Conservation (phyloP, 1,140 invertebrate genomes). For the Cydia amplana region DNA sequence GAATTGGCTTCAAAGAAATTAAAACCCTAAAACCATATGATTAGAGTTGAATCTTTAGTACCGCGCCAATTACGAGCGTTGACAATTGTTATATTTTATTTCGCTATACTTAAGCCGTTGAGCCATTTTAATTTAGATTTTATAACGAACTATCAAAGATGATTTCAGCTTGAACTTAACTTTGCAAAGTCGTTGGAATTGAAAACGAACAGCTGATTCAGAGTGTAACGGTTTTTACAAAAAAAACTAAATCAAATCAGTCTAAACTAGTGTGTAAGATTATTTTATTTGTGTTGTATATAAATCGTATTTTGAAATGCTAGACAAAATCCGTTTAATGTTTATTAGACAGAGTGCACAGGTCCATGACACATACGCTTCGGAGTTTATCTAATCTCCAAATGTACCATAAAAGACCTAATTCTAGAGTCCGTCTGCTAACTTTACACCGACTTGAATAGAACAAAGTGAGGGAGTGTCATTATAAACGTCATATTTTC, state of each 20-base stretch:
- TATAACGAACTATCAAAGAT: constrained; percentile 18
- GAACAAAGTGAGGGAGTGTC: no score
- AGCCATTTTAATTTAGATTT: constrained; percentile 39
- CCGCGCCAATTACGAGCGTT: not conserved
- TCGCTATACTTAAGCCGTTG: constrained; percentile 32
- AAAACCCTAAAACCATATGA: not conserved
- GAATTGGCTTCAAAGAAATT: not conserved
- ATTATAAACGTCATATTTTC: no score
- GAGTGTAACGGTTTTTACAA: constrained; percentile 57
- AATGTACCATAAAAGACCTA: no score
- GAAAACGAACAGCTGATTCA: constrained; percentile 63
- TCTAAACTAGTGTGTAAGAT: not conserved
- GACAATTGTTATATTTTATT: constrained; percentile 20
- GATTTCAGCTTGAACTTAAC: constrained; percentile 30
- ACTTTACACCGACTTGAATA: no score
- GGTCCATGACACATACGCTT: no score
- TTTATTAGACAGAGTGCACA: no score
- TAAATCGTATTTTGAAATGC: no score
- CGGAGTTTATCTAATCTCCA: no score
- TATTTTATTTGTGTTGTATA: no score
- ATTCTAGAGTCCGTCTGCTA: no score
- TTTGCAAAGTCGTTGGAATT: constrained; percentile 42
- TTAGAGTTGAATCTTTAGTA: not conserved
- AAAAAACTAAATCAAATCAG: not conserved
- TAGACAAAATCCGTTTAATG: no score